Conservation (phyloP, 2,113 vertebrate species). For the Albula goreensis region DNA sequence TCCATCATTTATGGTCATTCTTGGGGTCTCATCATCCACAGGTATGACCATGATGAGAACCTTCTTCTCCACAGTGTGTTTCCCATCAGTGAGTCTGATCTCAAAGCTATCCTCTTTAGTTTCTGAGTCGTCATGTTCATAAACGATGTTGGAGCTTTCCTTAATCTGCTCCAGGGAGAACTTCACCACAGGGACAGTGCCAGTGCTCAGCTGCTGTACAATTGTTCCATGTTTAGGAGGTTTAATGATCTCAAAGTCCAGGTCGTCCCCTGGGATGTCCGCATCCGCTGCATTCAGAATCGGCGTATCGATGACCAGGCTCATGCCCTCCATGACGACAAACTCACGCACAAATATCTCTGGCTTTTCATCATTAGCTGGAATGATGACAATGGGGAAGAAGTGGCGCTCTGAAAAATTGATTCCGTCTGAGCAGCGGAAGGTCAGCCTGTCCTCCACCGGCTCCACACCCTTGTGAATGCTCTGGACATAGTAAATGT, state of each 20-base stretch:
- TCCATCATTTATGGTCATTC: constrained; percentile 54
- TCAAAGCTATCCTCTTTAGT: constrained; percentile 62
- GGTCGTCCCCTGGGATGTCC: constrained; percentile 55
- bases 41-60: constrained; percentile 57
- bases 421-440: constrained; percentile 64
- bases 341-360: constrained; percentile 57
- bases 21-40: constrained; percentile 61
- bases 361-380: constrained; percentile 61
- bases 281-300: constrained; percentile 58
- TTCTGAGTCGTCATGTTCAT: constrained; percentile 68
- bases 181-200: constrained; percentile 41
- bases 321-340: constrained; percentile 67
- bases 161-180: constrained; percentile 65
- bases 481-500: constrained; percentile 65
- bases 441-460: constrained; percentile 56
- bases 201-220: constrained; percentile 55
- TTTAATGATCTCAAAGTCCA: constrained; percentile 56
- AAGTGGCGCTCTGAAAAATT: constrained; percentile 56
- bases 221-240: constrained; percentile 57
- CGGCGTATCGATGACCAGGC: constrained; percentile 57
- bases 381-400: constrained; percentile 60
- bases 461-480: constrained; percentile 64
- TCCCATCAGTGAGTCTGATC: constrained; percentile 60
- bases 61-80: constrained; percentile 53
- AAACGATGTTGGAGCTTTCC: constrained; percentile 59